A percentile compares a stretch with the other conserved stretches of the same genome.
These are phyloP conservation scores for Mayetiola destructor DNA, from an alignment of 2,888 invertebrate genomes.

Conservation along the genomic window DNA sequence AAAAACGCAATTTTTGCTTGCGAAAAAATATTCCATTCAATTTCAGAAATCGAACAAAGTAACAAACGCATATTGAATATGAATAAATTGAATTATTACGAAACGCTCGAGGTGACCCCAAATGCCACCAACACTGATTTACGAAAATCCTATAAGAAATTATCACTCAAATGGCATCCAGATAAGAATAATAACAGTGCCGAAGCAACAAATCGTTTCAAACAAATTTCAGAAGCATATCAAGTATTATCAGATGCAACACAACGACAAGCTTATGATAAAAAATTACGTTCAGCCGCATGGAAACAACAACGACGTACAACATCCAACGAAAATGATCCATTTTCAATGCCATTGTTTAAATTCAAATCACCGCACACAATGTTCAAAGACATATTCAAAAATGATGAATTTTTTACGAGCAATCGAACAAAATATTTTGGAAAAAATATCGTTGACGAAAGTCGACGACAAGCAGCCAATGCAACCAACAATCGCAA, in stretches of 20 bases:
- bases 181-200: constrained; percentile 1
- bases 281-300: neutral
- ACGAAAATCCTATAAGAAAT: neutral
- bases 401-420: neutral
- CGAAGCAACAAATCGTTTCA: constrained; percentile 1
- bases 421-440: neutral
- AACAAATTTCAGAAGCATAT: constrained; percentile 1
- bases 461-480: constrained; percentile 6
- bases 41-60: neutral
- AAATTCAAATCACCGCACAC: neutral
- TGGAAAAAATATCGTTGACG: neutral
- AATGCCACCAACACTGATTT: neutral
- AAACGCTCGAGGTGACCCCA: neutral
- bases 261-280: neutral
- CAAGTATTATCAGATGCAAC: neutral
- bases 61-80: neutral
- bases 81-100: neutral
- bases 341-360: constrained; percentile 5
- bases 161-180: neutral
- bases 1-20: no score
- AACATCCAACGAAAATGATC: neutral
- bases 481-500: neutral
- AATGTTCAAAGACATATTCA: neutral
- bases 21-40: no score
- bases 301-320: neutral